A percentile compares a stretch with the other conserved stretches of the same genome.
Evolutionary conservation across 2,113 vertebrate genomes (phyloP).

Genomic region (Lutjanus erythropterus): DNA sequence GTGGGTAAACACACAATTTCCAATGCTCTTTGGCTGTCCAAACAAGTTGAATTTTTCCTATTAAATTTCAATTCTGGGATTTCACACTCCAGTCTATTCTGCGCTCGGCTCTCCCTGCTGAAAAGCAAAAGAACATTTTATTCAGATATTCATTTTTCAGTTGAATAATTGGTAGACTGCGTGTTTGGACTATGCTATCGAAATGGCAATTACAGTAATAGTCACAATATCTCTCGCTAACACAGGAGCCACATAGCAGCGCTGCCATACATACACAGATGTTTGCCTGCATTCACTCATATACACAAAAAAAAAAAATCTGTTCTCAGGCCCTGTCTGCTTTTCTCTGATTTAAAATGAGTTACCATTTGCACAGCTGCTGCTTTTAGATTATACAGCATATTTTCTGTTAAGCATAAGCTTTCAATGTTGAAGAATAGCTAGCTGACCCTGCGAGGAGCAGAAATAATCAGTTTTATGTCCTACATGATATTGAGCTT

Average conservation of each 20-base stretch:
- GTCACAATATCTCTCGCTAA: constrained; percentile 39
- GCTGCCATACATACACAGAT: constrained; percentile 7
- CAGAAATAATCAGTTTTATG: constrained; percentile 43
- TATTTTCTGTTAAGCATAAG: constrained; percentile 18
- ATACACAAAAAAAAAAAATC: not conserved
- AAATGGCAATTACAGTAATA: constrained; percentile 40
- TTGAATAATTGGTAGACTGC: constrained; percentile 33
- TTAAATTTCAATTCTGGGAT: constrained; percentile 59
- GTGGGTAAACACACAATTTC: constrained; percentile 49
- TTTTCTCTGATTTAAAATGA: constrained; percentile 27
- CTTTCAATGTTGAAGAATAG: constrained; percentile 37
- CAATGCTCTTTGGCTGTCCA: constrained; percentile 22
- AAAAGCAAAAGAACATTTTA: constrained; percentile 37
- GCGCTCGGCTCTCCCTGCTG: constrained; percentile 6
- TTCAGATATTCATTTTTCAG: constrained; percentile 59
- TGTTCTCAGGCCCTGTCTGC: constrained; percentile 1
- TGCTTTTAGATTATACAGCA: constrained; percentile 45
- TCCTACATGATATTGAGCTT: constrained; percentile 29
- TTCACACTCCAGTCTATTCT: constrained; percentile 49
- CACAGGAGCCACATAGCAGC: constrained; percentile 22
- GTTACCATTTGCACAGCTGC: constrained; percentile 39
- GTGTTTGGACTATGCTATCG: constrained; percentile 5
- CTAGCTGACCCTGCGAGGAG: constrained; percentile 12
- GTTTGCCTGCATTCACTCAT: constrained; percentile 22
- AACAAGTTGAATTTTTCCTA: constrained; percentile 43